Evolutionary conservation across 2,888 invertebrate species (phyloP), one percentile per base, ranked within the genome.

Genomic region (Cordilura impudica): DNA sequence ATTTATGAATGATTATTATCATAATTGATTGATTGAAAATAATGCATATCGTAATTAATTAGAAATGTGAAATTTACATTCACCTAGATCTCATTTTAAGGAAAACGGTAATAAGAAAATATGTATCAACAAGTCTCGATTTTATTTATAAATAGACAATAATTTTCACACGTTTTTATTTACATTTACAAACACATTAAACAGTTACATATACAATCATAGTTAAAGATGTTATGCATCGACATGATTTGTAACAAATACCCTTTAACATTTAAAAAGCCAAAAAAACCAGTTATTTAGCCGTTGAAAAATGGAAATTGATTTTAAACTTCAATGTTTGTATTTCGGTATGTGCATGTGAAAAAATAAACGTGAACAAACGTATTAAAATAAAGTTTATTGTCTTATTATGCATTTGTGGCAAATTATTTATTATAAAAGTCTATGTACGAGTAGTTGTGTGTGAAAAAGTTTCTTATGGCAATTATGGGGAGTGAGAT

Each of bases 221-320:
- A 23, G 23, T 2, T 39, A 43, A 18, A 63, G 67, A 58, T 43
- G 19, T 56, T 18, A 65, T 73, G 67, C 78, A 78, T 67, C 35
- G 45, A 58, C 74, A 78, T 66, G 77, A 70, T 56, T 76, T 56
- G 63, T 76, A 56, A 51, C 23, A 53, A 49, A 29, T 76, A 69
- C 75, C 75, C 75, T 76, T 76, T 76, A 76, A 76, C 75, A 76
- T 76, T 76, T 76, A 18, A 56, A 43, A 45, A 53, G 6, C 23
- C 18, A 43, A 18, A 56, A 43, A 75, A 75, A 70, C 69, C 69
- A 70, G 75, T 76, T 70, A n/a, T 69, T 39, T n/a, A 63, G 56
- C 23, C 63, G 63, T 43, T 16, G 26, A 60, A 45, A 60, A 65
- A 63, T 69, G 63, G 16, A 21, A 56, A 63, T 69, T 43, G 26